Percentiles rank a stretch among this genome's conserved stretches.
phyloP scores from a whole-genome alignment of 1,140 invertebrate genomes.

The Aphis gossypii region DNA sequence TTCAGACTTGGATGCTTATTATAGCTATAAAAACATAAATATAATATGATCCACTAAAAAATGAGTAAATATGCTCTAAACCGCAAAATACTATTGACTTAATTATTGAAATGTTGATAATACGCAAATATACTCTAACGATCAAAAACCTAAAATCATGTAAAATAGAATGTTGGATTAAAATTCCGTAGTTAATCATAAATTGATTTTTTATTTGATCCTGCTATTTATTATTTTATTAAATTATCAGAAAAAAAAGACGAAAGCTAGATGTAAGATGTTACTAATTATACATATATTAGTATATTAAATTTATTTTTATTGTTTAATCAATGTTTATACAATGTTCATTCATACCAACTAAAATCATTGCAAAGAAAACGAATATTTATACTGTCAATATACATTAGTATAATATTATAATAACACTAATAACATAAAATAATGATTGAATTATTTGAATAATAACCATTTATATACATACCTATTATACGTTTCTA shows the following conservation, averaged over 20 bases:
- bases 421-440: neutral
- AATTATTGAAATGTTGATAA: neutral
- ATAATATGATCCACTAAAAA: neutral
- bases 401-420: neutral
- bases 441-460: neutral
- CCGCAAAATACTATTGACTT: neutral
- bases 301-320: too few species aligned
- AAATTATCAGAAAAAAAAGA: neutral
- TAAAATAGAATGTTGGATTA: neutral
- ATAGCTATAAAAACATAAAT: neutral
- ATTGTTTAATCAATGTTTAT: neutral
- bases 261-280: neutral
- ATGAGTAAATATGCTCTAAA: neutral
- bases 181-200: neutral
- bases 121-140: neutral
- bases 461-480: neutral
- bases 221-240: neutral
- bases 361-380: neutral
- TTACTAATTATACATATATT: neutral
- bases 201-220: neutral
- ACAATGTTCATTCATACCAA: neutral
- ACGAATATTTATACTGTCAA: neutral
- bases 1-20: neutral
- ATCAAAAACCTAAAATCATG: neutral
- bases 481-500: neutral